Conservation (phyloP, 1,140 invertebrate genomes). For the Laodelphax striatellus region DNA sequence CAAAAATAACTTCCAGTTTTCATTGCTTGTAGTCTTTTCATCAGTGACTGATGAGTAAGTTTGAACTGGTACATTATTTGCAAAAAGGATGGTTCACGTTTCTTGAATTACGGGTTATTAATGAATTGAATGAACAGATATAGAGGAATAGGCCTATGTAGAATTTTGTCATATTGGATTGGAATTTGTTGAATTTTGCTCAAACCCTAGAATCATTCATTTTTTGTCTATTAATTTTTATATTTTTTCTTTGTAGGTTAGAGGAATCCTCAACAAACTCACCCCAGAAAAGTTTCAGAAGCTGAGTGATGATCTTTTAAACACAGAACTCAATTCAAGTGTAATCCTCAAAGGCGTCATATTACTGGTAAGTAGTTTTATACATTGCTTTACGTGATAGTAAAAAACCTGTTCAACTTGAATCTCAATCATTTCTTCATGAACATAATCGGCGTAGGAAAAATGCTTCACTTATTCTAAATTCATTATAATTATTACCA, state of each 20-base stretch:
- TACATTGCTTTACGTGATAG: too few species aligned
- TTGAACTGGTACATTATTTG: background rate
- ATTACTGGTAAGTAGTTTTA: slow-evolving; percentile 49
- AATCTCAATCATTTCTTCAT: too few species aligned
- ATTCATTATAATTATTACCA: too few species aligned
- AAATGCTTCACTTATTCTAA: too few species aligned
- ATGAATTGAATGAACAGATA: too few species aligned
- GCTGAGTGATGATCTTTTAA: slow-evolving; percentile 93
- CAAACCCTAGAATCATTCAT: too few species aligned
- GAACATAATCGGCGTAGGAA: too few species aligned
- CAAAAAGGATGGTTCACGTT: background rate
- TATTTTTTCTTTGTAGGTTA: slow-evolving; percentile 45
- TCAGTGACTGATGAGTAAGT: background rate
- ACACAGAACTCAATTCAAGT: slow-evolving; percentile 86
- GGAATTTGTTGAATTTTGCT: too few species aligned
- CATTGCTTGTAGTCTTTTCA: slow-evolving; percentile 2
- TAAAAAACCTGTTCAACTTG: too few species aligned
- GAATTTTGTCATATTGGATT: background rate
- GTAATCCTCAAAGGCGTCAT: slow-evolving; percentile 94
- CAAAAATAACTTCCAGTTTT: background rate
- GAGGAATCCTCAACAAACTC: slow-evolving; percentile 97
- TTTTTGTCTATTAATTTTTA: slow-evolving; percentile 6
- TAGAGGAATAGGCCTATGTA: too few species aligned
- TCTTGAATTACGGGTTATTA: background rate
- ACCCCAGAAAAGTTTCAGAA: slow-evolving; percentile 99